phyloP scores from a whole-genome alignment of 2,113 vertebrate species.

The Macroglossus sobrinus region DNA sequence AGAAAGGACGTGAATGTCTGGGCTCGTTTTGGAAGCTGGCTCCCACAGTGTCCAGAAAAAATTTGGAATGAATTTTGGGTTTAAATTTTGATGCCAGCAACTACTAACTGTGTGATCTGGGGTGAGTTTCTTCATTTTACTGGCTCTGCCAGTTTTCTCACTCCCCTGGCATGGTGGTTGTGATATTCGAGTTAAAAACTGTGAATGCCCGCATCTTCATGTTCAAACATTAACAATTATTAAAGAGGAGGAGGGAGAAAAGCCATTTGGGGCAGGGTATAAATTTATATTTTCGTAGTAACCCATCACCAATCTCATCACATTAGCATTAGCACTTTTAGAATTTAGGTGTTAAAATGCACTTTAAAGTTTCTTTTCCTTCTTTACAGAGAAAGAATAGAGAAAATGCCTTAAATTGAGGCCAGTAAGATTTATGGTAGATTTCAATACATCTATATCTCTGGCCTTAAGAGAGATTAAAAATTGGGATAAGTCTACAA shows the following conservation, averaged over 20 bases:
- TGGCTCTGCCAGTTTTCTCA: background rate
- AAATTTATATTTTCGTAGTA: background rate
- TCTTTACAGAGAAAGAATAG: background rate
- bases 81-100: background rate
- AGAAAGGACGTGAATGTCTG: background rate
- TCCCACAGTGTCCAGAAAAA: background rate
- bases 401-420: conserved; percentile 17
- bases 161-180: background rate
- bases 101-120: background rate
- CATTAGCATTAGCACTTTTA: background rate
- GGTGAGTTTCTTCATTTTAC: background rate
- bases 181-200: background rate
- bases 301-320: background rate
- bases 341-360: conserved; percentile 37
- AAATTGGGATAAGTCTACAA: background rate
- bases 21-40: background rate
- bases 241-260: background rate
- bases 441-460: background rate
- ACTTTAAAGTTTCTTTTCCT: conserved; percentile 10
- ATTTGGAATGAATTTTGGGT: background rate
- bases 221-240: background rate
- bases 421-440: background rate
- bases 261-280: background rate
- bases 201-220: background rate
- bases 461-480: conserved; percentile 25